phyloP scores from a whole-genome alignment of 1,140 invertebrate genomes.

The Trypoxylus dichotomus region DNA sequence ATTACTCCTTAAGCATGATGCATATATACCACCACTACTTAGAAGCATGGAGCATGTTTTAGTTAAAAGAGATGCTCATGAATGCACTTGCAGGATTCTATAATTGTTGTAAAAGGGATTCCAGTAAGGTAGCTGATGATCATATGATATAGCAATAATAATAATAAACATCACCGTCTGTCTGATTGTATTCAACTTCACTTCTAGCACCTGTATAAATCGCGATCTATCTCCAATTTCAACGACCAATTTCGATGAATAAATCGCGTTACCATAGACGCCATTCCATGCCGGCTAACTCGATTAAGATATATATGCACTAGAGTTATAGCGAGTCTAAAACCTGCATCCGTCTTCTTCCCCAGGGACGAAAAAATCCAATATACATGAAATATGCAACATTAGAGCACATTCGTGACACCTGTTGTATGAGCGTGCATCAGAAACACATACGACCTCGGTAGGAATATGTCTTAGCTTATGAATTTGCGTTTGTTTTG shows the following conservation, averaged over 20 bases:
- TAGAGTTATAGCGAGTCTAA: background rate
- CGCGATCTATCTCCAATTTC: background rate
- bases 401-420: constrained; percentile 19
- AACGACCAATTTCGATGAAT: background rate
- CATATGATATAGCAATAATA: too few species aligned
- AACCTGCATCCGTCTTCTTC: background rate
- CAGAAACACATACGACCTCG: background rate
- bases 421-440: constrained; percentile 9
- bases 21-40: too few species aligned
- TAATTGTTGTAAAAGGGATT: too few species aligned
- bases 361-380: background rate
- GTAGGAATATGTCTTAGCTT: constrained; percentile 6
- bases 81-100: too few species aligned
- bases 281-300: background rate
- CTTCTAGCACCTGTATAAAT: background rate
- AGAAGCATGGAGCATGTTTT: too few species aligned
- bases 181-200: too few species aligned
- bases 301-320: constrained; percentile 15
- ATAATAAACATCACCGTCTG: too few species aligned
- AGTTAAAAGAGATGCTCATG: too few species aligned
- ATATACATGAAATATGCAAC: constrained; percentile 22
- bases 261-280: background rate
- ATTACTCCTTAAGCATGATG: too few species aligned
- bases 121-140: too few species aligned
- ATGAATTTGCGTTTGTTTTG: constrained; percentile 9